Evolutionary conservation across 2,113 vertebrate genomes (phyloP).

Genomic region (Otocyon megalotis): DNA sequence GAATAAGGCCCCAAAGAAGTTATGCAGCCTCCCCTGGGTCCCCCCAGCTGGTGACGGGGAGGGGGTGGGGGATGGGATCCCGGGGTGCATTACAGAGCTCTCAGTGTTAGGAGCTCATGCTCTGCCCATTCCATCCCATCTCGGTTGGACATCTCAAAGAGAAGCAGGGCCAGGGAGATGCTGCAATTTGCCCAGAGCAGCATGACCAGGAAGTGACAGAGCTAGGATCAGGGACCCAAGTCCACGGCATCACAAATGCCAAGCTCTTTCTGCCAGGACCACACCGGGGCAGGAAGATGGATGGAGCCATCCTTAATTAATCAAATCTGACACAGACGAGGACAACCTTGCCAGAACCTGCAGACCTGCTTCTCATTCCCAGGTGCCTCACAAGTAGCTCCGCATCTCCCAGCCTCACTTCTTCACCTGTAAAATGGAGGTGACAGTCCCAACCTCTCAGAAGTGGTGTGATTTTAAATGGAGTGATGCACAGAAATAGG

Average conservation of each 20-base stretch:
- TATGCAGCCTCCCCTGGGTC: fast-evolving
- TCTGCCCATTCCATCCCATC: neutral
- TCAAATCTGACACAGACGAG: neutral
- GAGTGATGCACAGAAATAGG: too few relatives aligned
- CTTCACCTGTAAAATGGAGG: neutral
- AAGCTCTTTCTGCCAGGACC: neutral
- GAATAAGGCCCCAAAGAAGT: neutral
- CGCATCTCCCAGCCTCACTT: neutral
- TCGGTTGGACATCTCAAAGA: neutral
- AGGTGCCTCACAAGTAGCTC: neutral
- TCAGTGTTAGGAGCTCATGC: fast-evolving
- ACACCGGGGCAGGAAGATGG: fast-evolving
- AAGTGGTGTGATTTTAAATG: neutral
- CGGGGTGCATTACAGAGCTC: neutral
- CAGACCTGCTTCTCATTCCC: neutral
- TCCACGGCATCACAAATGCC: neutral
- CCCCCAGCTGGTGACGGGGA: neutral
- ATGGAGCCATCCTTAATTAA: fast-evolving
- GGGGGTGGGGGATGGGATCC: too few relatives aligned
- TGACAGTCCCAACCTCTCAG: neutral
- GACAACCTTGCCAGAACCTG: neutral
- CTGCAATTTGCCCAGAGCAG: neutral
- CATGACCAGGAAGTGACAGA: neutral
- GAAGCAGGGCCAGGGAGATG: fast-evolving
- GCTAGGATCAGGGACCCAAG: neutral